Conservation (phyloP, 2,113 vertebrate genomes). For the Lutjanus erythropterus region DNA sequence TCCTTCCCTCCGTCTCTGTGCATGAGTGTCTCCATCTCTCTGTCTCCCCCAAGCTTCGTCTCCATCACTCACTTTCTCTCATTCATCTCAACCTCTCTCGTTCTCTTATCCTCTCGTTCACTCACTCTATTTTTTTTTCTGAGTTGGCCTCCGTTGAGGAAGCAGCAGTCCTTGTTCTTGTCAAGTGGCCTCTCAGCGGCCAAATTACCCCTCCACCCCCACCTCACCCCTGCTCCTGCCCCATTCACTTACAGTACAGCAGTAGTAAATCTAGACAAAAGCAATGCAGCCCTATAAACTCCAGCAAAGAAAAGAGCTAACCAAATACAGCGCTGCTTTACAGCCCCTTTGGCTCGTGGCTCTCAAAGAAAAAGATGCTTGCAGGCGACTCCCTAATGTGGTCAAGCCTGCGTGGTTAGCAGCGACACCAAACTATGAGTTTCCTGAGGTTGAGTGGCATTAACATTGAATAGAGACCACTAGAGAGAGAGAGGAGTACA, state of each 20-base stretch:
- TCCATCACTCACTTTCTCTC: constrained; percentile 19
- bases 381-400: constrained; percentile 62
- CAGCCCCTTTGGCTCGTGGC: constrained; percentile 51
- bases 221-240: no score
- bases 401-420: constrained; percentile 45
- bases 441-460: constrained; percentile 43
- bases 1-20: no score
- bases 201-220: constrained; percentile 41
- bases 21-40: constrained; percentile 15
- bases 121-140: constrained; percentile 12
- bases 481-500: constrained; percentile 12
- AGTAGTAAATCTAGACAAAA: constrained; percentile 69
- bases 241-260: constrained; percentile 53
- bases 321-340: constrained; percentile 67
- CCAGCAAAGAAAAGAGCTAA: constrained; percentile 57
- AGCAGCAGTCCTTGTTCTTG: constrained; percentile 62
- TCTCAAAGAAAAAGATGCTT: constrained; percentile 59
- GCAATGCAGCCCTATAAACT: constrained; percentile 62
- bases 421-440: constrained; percentile 48
- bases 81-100: constrained; percentile 32
- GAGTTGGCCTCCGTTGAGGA: constrained; percentile 39
- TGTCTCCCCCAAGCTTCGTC: constrained; percentile 13
- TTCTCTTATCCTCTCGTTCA: constrained; percentile 26
- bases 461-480: constrained; percentile 4
- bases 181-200: constrained; percentile 57